Percentiles rank a stretch among this genome's conserved stretches.
Evolutionary conservation across 2,797 vertebrate genomes (phyloP).

Genomic region (Muscicapa comitata): DNA sequence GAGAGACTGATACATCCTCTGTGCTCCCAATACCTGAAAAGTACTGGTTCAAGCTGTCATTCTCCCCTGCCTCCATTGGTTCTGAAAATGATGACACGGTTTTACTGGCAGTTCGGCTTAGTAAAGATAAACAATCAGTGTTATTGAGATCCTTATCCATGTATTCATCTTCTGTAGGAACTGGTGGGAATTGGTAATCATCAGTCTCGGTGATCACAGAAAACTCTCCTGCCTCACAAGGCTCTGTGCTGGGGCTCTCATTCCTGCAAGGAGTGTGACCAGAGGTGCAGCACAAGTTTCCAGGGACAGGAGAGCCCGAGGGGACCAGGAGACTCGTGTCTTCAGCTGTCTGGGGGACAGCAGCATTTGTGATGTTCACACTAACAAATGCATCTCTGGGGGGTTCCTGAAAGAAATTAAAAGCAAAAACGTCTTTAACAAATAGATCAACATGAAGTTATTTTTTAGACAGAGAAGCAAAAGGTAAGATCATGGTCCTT

Average conservation of each 20-base stretch:
- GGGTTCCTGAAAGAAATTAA: conserved; percentile 48
- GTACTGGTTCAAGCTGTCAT: conserved; percentile 90
- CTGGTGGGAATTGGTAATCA: conserved; percentile 39
- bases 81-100: conserved; percentile 76
- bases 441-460: not conserved
- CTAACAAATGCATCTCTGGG: not conserved
- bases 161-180: conserved; percentile 77
- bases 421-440: not conserved
- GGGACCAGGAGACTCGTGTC: conserved; percentile 37
- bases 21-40: conserved; percentile 75
- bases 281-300: not conserved
- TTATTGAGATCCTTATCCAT: conserved; percentile 49
- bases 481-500: not conserved
- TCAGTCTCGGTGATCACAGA: not conserved
- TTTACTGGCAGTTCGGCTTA: conserved; percentile 43
- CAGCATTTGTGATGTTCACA: not conserved
- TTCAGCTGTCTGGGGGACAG: conserved; percentile 2
- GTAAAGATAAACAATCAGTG: not conserved
- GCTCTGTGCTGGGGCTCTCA: not conserved
- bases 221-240: not conserved
- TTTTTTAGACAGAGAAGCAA: not conserved
- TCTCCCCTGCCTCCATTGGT: conserved; percentile 89
- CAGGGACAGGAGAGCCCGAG: conserved; percentile 20
- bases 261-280: not conserved
- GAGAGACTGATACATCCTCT: conserved; percentile 28